Base-by-base conservation (phyloP, 1,140 invertebrate species). In the Drosophila seguyi region DNA sequence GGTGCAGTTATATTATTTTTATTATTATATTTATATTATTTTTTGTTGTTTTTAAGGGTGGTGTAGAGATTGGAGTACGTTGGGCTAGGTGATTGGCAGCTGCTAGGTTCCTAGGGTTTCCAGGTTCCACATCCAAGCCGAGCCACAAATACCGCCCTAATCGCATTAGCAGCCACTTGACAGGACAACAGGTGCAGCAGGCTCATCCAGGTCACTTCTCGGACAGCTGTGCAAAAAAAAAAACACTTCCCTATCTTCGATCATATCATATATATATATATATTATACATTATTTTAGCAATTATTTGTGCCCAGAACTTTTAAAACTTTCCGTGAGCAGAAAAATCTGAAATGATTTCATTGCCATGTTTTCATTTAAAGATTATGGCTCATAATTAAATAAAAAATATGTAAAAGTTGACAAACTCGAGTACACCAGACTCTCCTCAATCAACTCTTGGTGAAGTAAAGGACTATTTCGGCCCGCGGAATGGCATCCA, bases 121-220 rank as follows among this genome's bases (percentile, higher is more conserved):
- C 10, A 13, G 34, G 11, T 36, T 36, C 34, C 34, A 36, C 34
- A 18, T 53, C 20, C 48, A 14, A 14, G 16, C n/a, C 44, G 14
- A 29, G 10, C 13, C 34, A 36, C 34, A n/a, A 36, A 36, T 13
- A 11, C 34, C 11, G 11, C 11, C 66, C 42, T 73, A 73, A 73
- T 73, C 67, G 52, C 36, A 73, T 73, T 72, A 59, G 67, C 67
- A 50, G 69, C 69, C 69, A 73, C 69, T 73, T 73, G 69, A 73
- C 67, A 71, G 34, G 67, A 13, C 38, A 45, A 59, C 69, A 73
- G 69, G 69, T 73, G 69, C 44, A n/a, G n/a, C n/a, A 39, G 42
- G 52, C 48, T 3, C 42, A 34, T 59, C 52, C 66, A 53, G 62
- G 45, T 38, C 66, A 68, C 45, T 11, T 6, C 38, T 36, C 41